Conservation (phyloP, 2,113 vertebrate species). For the Oryzias woworae region DNA sequence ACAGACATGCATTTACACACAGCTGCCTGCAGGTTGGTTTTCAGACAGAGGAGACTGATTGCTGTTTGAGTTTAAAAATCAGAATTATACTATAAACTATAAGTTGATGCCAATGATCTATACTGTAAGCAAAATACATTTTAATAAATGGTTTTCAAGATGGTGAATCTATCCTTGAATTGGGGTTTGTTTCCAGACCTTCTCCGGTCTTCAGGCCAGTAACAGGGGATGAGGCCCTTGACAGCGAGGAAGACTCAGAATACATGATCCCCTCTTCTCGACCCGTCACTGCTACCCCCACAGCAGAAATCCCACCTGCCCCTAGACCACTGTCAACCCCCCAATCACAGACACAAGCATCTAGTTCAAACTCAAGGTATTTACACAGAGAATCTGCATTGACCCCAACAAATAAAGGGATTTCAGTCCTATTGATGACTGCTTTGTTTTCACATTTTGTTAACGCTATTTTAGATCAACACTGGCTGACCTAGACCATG, state of each 20-base stretch:
- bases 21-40: too few species aligned
- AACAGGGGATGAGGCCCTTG: constrained; percentile 78
- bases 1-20: too few species aligned
- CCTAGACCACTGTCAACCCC: constrained; percentile 59
- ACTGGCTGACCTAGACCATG: constrained; percentile 82
- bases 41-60: too few species aligned
- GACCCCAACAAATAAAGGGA: not conserved
- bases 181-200: constrained; percentile 73
- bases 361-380: constrained; percentile 69
- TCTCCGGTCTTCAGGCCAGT: constrained; percentile 78
- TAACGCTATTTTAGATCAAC: constrained; percentile 44
- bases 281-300: constrained; percentile 61
- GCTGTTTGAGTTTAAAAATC: too few species aligned
- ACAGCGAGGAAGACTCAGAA: constrained; percentile 88
- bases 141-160: too few species aligned
- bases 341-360: constrained; percentile 65
- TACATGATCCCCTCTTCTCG: constrained; percentile 96
- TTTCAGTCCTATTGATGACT: not conserved
- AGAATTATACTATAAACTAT: too few species aligned
- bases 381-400: not conserved
- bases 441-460: not conserved
- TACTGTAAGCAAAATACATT: too few species aligned
- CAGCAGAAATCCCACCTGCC: constrained; percentile 42
- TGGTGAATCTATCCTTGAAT: not conserved
- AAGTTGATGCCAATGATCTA: too few species aligned